Evolutionary conservation across 2,888 invertebrate genomes (phyloP).

Genomic region (Luperina testacea): DNA sequence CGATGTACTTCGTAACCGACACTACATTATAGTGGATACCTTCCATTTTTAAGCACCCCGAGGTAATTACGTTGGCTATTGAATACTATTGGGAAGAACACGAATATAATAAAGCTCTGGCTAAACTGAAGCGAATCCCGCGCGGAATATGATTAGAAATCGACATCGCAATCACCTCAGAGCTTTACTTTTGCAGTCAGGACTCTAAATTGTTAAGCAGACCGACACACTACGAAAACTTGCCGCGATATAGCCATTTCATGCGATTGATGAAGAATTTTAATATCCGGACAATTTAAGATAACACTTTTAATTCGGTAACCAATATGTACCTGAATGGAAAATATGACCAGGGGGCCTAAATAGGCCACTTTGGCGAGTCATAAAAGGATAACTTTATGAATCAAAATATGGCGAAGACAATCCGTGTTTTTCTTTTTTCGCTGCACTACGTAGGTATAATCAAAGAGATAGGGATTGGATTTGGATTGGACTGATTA

Average conservation of each 20-base stretch:
- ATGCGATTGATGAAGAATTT: not conserved
- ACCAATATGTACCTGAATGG: not conserved
- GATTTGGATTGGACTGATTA: too few relatives aligned
- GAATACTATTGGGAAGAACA: constrained; percentile 5
- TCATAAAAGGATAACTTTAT: too few relatives aligned
- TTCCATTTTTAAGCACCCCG: not conserved
- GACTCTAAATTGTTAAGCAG: not conserved
- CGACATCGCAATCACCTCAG: not conserved
- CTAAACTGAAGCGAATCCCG: not conserved
- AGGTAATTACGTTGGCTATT: not conserved
- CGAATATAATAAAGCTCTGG: not conserved
- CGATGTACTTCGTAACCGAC: not conserved
- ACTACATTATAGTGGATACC: not conserved
- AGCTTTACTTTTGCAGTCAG: not conserved
- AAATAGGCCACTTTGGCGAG: too few relatives aligned
- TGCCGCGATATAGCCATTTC: not conserved
- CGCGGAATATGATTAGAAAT: not conserved
- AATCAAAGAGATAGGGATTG: too few relatives aligned
- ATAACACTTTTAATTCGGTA: not conserved
- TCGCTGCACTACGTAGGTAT: too few relatives aligned
- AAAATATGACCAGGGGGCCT: not conserved
- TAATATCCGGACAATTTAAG: not conserved
- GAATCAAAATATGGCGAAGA: too few relatives aligned
- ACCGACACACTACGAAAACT: not conserved
- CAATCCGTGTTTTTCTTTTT: too few relatives aligned